Percentiles rank a stretch among this genome's conserved stretches.
Evolutionary conservation across 1,140 invertebrate species (phyloP).

Genomic region (Paramacrobiotus metropolitanus): DNA sequence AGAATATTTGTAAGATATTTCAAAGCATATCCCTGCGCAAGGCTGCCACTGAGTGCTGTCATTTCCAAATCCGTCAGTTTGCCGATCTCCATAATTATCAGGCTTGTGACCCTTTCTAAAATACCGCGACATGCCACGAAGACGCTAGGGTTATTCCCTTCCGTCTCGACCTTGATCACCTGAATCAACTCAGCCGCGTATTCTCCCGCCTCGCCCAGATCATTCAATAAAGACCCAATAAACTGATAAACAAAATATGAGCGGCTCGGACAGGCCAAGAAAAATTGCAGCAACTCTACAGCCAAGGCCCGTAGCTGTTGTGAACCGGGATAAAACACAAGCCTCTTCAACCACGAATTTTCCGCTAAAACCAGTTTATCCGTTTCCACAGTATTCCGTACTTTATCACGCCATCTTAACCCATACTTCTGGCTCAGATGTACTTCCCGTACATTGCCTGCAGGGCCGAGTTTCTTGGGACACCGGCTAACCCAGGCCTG

Average conservation of each 20-base stretch:
- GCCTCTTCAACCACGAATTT: background rate
- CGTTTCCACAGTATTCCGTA: constrained; percentile 18
- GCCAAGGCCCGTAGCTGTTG: background rate
- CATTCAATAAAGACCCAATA: constrained; percentile 29
- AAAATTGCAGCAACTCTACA: background rate
- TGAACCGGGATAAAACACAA: constrained; percentile 3
- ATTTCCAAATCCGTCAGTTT: constrained; percentile 20
- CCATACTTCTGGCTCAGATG: constrained; percentile 51
- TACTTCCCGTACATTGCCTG: constrained; percentile 23
- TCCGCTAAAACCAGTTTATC: constrained; percentile 14
- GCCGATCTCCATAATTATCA: constrained; percentile 65
- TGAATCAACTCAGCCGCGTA: constrained; percentile 69
- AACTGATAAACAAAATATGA: background rate
- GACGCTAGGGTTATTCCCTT: background rate
- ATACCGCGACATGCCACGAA: background rate
- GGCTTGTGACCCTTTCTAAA: constrained; percentile 38
- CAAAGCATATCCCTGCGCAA: constrained; percentile 41
- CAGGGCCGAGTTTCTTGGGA: background rate
- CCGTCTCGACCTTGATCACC: background rate
- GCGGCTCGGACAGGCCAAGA: background rate
- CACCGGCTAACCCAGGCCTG: background rate
- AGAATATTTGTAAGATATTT: constrained; percentile 61
- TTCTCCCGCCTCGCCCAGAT: constrained; percentile 59
- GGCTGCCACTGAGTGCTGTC: background rate
- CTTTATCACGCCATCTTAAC: constrained; percentile 26